phyloP scores from a whole-genome alignment of 2,888 invertebrate genomes.

The Ophion obscuratus region DNA sequence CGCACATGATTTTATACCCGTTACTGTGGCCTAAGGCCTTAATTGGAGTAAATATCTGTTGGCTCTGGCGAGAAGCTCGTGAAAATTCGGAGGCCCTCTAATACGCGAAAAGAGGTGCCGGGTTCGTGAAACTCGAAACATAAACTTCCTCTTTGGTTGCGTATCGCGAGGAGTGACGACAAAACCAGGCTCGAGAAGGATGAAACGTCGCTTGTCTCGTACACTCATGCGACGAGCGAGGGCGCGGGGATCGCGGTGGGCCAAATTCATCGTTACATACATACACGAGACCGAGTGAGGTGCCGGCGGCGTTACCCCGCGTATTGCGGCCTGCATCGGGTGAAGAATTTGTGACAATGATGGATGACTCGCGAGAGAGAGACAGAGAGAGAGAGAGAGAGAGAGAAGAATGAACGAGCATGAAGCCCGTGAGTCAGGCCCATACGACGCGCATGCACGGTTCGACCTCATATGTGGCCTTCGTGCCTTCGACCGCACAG shows the following conservation, averaged over 20 bases:
- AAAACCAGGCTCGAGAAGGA: slow-evolving; percentile 55
- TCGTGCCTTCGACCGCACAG: slow-evolving; percentile 76
- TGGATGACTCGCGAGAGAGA: slow-evolving; percentile 76
- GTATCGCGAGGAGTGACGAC: slow-evolving; percentile 59
- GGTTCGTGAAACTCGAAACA: slow-evolving; percentile 24
- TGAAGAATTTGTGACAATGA: slow-evolving; percentile 81
- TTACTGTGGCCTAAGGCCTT: too few relatives aligned
- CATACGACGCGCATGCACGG: slow-evolving; percentile 77
- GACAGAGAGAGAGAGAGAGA: slow-evolving; percentile 26
- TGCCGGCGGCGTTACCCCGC: slow-evolving; percentile 60
- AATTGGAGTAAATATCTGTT: neutral
- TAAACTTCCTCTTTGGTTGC: slow-evolving; percentile 43
- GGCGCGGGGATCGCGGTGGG: slow-evolving; percentile 46
- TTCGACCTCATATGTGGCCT: slow-evolving; percentile 80
- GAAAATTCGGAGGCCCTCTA: neutral
- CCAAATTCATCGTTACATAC: slow-evolving; percentile 44
- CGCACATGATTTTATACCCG: too few relatives aligned
- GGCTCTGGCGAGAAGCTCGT: neutral
- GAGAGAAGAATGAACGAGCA: slow-evolving; percentile 68
- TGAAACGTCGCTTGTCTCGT: slow-evolving; percentile 52
- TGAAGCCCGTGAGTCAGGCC: slow-evolving; percentile 82
- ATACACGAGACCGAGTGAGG: slow-evolving; percentile 48
- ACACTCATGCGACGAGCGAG: slow-evolving; percentile 48
- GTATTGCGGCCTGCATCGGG: slow-evolving; percentile 66
- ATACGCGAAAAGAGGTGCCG: slow-evolving; percentile 5